Conservation (phyloP, 1,140 invertebrate species). For the Laupala kohalensis region DNA sequence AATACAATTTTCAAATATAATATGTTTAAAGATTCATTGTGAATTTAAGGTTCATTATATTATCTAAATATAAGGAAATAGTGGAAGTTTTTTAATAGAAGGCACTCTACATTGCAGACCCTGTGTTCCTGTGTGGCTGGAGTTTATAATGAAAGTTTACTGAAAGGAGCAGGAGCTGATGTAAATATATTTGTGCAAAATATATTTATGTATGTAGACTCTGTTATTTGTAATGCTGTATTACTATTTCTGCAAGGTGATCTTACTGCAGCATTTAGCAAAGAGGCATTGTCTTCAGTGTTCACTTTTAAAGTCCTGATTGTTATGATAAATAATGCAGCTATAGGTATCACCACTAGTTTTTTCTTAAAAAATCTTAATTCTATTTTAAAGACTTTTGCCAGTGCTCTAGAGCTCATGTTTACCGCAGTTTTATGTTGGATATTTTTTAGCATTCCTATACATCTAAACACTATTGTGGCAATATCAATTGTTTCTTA, state of each 20-base stretch:
- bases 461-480: slow-evolving; percentile 67
- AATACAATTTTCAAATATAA: too few species aligned
- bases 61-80: too few species aligned
- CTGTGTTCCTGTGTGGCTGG: slow-evolving; percentile 88
- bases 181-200: slow-evolving; percentile 90
- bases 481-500: slow-evolving; percentile 73
- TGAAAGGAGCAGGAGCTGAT: slow-evolving; percentile 70
- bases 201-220: slow-evolving; percentile 91
- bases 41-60: too few species aligned
- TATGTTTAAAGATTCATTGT: too few species aligned
- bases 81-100: too few species aligned
- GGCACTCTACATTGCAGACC: slow-evolving; percentile 72
- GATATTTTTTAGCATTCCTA: slow-evolving; percentile 75
- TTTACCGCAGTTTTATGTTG: slow-evolving; percentile 84
- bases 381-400: slow-evolving; percentile 93
- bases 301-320: slow-evolving; percentile 48
- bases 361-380: slow-evolving; percentile 88
- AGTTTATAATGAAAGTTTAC: slow-evolving; percentile 90
- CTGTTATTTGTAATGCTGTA: slow-evolving; percentile 74
- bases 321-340: slow-evolving; percentile 80
- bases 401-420: slow-evolving; percentile 81
- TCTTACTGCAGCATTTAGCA: slow-evolving; percentile 40
- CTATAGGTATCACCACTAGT: slow-evolving; percentile 85
- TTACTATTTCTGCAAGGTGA: slow-evolving; percentile 53
- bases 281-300: slow-evolving; percentile 40